Evolutionary conservation across 2,113 vertebrate species (phyloP), one percentile per base, ranked within the genome.

Genomic region (Vimba vimba): DNA sequence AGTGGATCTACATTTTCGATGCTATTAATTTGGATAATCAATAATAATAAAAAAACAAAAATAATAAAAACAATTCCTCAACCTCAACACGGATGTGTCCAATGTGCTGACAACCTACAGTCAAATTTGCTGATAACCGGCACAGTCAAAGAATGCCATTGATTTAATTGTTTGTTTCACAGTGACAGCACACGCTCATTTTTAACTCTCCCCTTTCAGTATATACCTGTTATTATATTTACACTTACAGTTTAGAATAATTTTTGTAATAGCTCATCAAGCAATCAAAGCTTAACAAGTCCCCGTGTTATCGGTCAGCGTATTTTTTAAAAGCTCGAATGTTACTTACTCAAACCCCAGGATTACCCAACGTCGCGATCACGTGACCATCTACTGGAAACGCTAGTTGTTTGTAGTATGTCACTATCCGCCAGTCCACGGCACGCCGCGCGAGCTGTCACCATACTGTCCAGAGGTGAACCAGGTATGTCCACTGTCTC

Each of bases 321-420:
- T 76, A 4, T 17, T 30, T 17, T 69, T 9, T 19, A 27, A 47
- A 76, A 52, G 5, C 15, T 23, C 11, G 9, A 60, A 15, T 7
- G 19, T 57, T 43, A 17, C 4, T 12, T 25, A 2, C 23, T 17
- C 13, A 71, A 83, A 83, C 82, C 82, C 73, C 50, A 83, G 25
- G 82, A 83, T 59, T 36, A 83, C 59, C 45, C 13, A 2, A 7
- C 13, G 9, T 15, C 17, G 43, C 45, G 64, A 39, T 73, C 82
- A 83, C 82, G 82, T 83, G 82, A 73, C 45, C 17, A 36, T 27
- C 50, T 59, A n/a, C 82, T 83, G 50, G 81, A 73, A 83, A 55
- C 68, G 82, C 9, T 71, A 10, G 39, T 43, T 83, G 81, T 83
- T 73, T 83, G 68, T 39, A 83, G 50, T 4, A 55, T 57, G 68